Percentiles rank a stretch among this genome's conserved stretches.
phyloP scores from a whole-genome alignment of 2,797 vertebrate genomes.

The Chromobotia macracanthus region DNA sequence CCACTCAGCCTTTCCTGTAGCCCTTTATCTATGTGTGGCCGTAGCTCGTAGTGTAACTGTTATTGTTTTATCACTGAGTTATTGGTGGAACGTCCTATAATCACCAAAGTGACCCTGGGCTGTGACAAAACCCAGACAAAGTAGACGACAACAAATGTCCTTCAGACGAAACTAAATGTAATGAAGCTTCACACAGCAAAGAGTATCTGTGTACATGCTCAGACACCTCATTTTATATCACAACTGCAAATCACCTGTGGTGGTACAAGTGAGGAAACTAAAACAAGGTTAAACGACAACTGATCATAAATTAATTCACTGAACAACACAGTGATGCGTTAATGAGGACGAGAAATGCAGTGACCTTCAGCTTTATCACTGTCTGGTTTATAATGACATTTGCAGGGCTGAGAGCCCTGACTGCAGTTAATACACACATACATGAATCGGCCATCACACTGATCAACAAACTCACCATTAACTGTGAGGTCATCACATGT shows the following conservation, averaged over 20 bases:
- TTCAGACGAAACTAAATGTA: constrained; percentile 22
- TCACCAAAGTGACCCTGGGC: constrained; percentile 33
- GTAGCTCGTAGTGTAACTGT: constrained; percentile 8
- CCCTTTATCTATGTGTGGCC: not conserved
- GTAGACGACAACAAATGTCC: constrained; percentile 19
- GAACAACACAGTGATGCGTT: constrained; percentile 26
- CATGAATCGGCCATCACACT: no score
- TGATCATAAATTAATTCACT: constrained; percentile 49
- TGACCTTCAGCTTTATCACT: constrained; percentile 38
- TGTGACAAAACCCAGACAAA: constrained; percentile 41
- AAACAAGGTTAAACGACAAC: constrained; percentile 8
- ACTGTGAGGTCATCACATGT: no score
- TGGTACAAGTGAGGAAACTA: not conserved
- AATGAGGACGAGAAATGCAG: constrained; percentile 23
- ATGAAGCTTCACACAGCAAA: not conserved
- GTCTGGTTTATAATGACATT: constrained; percentile 29
- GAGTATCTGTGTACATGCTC: not conserved
- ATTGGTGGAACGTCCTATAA: constrained; percentile 5
- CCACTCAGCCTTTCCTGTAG: constrained; percentile 16
- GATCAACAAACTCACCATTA: no score
- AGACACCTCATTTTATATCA: not conserved
- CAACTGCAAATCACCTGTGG: not conserved
- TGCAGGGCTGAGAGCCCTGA: not conserved
- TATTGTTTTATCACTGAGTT: not conserved
- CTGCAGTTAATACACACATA: constrained; percentile 25